Base-by-base conservation (phyloP, 2,113 vertebrate species). In the Rhea americana region DNA sequence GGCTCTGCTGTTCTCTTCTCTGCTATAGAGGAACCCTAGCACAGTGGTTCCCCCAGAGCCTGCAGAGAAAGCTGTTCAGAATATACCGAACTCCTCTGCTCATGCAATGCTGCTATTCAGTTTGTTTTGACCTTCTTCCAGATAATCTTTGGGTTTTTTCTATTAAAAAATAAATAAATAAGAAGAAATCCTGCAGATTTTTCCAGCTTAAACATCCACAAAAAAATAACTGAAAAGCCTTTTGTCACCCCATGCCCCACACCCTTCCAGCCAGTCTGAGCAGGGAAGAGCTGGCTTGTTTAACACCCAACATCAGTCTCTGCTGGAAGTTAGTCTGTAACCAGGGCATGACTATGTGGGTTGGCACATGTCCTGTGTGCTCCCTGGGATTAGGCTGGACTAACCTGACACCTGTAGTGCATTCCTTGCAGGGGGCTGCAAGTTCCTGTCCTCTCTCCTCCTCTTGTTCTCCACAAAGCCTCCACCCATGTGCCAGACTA, bases 361-460 rank as follows among this genome's bases (percentile, higher is more conserved):
- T 32, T 76, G 67, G 24, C 75, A 70, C 2, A 11, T 51, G 32
- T 43, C 35, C 48, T 59, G 5, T 10, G 18, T 43, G 48, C 26
- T 79, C 43, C 43, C 75, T 39, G n/a, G 47, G 25, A 14, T 56
- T 80, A 4, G 2, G 9, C 25, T 67, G 63, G 50, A 35, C 68
- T 51, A 56, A 83, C 11, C 18, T 56, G 71, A 32, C 62, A 87
- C 7, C 30, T 19, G 37, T 58, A 65, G 35, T 13, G 13, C 35
- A 2, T 83, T 89, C n/a, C 77, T 11, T 14, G 11, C 41, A 82
- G 68, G 2, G 7, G 26, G 55, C 73, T 8, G 5, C 0, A 0
- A 71, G 35, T 26, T 24, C 43, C 43, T 76, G 16, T 62, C 35
- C 21, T 14, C 3, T 85, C 63, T 93, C 14, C 51, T 80, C 55